Percentiles rank a stretch among this genome's conserved stretches.
These are phyloP conservation scores for Diaprepes abbreviatus DNA, from an alignment of 2,888 invertebrate species.

Conservation along the genomic window DNA sequence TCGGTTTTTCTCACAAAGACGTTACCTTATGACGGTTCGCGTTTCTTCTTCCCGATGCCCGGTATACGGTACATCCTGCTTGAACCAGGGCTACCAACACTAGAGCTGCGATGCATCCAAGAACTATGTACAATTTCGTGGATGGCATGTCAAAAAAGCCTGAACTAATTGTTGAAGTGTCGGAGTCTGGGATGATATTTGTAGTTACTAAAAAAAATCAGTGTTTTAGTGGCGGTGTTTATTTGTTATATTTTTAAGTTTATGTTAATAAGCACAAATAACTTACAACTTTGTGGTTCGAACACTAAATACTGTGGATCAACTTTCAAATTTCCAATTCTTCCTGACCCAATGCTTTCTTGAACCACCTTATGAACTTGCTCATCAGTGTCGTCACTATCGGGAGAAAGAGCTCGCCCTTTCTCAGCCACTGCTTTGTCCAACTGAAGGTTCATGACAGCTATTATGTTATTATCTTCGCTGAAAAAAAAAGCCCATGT, in stretches of 20 bases:
- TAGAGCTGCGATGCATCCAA: conserved; percentile 85
- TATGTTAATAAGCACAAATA: no score
- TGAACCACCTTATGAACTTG: conserved; percentile 73
- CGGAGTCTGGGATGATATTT: conserved; percentile 66
- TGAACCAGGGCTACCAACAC: conserved; percentile 85
- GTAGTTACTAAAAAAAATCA: conserved; percentile 70
- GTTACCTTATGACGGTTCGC: conserved; percentile 79
- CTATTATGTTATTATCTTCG: conserved; percentile 78
- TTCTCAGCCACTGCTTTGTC: conserved; percentile 79
- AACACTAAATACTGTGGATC: conserved; percentile 86
- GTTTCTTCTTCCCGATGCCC: conserved; percentile 72
- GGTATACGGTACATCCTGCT: conserved; percentile 86
- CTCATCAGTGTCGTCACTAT: conserved; percentile 59
- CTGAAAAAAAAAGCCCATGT: conserved; percentile 64
- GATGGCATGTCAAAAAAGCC: conserved; percentile 77
- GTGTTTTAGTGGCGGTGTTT: no score
- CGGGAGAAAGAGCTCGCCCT: conserved; percentile 67
- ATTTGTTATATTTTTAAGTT: no score
- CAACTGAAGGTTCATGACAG: conserved; percentile 81
- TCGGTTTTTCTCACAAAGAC: conserved; percentile 61
- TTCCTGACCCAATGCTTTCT: conserved; percentile 80
- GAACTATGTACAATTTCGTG: conserved; percentile 84
- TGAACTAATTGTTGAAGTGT: conserved; percentile 65
- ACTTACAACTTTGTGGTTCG: conserved; percentile 79
- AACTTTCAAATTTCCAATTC: conserved; percentile 83